Percentiles rank a stretch among this genome's conserved stretches.
Conservation (phyloP, 1,140 invertebrate species). For the Nasonia longicornis region DNA sequence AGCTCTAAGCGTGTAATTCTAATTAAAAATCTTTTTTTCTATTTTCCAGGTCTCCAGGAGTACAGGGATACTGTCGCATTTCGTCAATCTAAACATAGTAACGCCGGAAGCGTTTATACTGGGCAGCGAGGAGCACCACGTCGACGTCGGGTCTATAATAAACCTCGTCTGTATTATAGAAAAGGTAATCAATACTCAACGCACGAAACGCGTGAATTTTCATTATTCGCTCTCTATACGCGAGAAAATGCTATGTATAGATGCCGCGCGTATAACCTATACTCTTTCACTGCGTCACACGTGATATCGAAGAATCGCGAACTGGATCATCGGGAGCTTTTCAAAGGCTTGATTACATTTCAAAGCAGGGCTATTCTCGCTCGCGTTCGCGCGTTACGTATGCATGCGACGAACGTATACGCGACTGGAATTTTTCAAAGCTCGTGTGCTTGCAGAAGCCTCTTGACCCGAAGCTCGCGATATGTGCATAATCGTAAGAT, state of each 20-base stretch:
- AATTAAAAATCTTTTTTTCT: constrained; percentile 19
- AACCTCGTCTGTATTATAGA: constrained; percentile 93
- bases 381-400: neutral
- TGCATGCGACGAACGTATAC: constrained; percentile 7
- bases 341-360: constrained; percentile 34
- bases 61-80: constrained; percentile 87
- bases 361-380: constrained; percentile 13
- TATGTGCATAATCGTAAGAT: neutral
- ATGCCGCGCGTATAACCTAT: neutral
- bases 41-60: constrained; percentile 84
- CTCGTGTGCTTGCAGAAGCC: neutral
- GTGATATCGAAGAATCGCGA: neutral
- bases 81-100: constrained; percentile 88
- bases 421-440: constrained; percentile 35
- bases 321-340: neutral
- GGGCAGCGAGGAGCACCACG: constrained; percentile 88
- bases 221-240: too few species aligned
- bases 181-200: constrained; percentile 76
- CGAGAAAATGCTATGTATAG: too few species aligned
- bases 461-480: constrained; percentile 7
- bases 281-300: neutral
- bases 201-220: too few species aligned
- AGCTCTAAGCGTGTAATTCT: neutral
- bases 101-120: constrained; percentile 90
- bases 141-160: constrained; percentile 90